Evolutionary conservation across 2,888 invertebrate genomes (phyloP), one percentile per base, ranked within the genome.

Genomic region (Rapana venosa): DNA sequence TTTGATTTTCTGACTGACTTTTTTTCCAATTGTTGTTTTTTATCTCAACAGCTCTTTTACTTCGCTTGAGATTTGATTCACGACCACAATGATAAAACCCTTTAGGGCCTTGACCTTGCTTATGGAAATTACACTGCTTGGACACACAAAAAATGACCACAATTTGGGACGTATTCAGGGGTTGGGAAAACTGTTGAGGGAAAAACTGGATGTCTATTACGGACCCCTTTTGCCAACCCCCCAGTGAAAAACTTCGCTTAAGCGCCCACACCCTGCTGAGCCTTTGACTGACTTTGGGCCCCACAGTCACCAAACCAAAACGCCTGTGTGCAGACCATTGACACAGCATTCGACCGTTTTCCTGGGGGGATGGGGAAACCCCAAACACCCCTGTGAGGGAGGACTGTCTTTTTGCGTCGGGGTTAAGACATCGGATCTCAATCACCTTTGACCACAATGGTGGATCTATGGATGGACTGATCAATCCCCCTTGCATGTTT

Each of bases 321-420:
- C 95, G 98, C 98, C 93, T 98, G 98, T 96, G 95, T 86, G 84
- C 98, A 98, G 96, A 98, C 98, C 96, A 97, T 98, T 93, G 98
- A 98, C 61, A 58, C 70, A 0, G n/a, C 22, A 0, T 91, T 91
- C n/a, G 77, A 86, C 61, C 35, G 66, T 58, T 32, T 84, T 11
- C 61, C 98, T 92, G 98, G 98, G 58, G 98, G 98, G 95, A 98
- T 98, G 98, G 99, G 99, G 99, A 98, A 99, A 96, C 98, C 98
- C 0, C n/a, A n/a, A 99, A 98, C 95, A 98, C 98, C 26, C 98
- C 98, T 96, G 97, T 98, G 93, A 98, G 98, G 74, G 99, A 99
- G 97, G 99, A 99, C 96, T 99, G 99, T 95, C 97, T 99, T 15
- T 99, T 99, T 96, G 99, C 96, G 97, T 99, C 92, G 99, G 99